Evolutionary conservation across 2,797 vertebrate species (phyloP).

Genomic region (Scyliorhinus canicula): DNA sequence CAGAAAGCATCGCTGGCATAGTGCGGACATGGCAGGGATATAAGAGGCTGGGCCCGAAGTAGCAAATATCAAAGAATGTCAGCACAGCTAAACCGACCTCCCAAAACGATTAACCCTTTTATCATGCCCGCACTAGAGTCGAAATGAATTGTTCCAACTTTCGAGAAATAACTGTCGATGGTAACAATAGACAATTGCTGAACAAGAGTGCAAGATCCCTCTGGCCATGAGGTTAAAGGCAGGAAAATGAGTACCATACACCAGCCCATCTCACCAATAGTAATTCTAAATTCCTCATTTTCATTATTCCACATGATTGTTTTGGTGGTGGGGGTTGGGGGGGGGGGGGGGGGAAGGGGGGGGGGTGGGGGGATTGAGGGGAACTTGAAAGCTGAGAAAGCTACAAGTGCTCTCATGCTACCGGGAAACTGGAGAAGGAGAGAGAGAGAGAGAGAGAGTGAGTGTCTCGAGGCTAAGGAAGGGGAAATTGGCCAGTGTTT

Average conservation of each 20-base stretch:
- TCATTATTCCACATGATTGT: not conserved
- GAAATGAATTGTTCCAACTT: not conserved
- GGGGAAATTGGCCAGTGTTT: not conserved
- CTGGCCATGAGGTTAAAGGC: not conserved
- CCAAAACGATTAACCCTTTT: not conserved
- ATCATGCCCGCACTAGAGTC: not conserved
- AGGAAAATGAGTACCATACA: no score
- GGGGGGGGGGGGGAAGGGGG: no score
- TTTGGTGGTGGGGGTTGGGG: no score
- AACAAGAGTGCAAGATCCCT: not conserved
- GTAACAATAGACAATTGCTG: not conserved
- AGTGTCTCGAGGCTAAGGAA: not conserved
- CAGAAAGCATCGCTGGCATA: not conserved
- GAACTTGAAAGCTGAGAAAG: not conserved
- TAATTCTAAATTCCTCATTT: not conserved
- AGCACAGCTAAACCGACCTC: not conserved
- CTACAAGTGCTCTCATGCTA: not conserved
- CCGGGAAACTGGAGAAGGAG: not conserved
- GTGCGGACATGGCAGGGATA: not conserved
- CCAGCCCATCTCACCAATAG: not conserved
- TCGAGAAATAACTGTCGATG: not conserved
- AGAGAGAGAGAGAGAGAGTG: no score
- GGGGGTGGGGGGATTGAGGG: no score
- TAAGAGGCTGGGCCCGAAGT: not conserved
- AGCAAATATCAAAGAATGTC: slow-evolving; percentile 12